Evolutionary conservation across 2,797 vertebrate species (phyloP), one percentile per base, ranked within the genome.

Genomic region (Setipinna tenuifilis): DNA sequence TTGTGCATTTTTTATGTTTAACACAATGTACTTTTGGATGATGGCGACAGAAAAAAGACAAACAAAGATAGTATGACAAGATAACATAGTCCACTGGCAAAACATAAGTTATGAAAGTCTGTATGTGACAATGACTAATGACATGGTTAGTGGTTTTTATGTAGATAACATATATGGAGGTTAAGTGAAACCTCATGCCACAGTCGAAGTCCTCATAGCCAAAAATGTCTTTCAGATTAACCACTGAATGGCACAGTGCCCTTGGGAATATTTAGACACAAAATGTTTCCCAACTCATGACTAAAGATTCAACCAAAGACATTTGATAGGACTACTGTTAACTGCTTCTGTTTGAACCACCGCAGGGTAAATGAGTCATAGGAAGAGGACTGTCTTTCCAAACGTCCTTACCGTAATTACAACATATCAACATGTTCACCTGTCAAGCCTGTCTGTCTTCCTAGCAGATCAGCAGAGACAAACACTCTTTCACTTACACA

Each of bases 291-390:
- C 17, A 21, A 44, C 71, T 78, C 17, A 21, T 78, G 19, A 44
- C 28, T 71, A 12, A 68, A 17, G 28, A 16, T 35, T 82, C 75
- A 48, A 87, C 46, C n/a, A 28, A 41, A 84, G 16, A 82, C 31
- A 50, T 44, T 48, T n/a, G 46, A 50, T 58, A 31, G 19, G 19
- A 82, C 78, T 86, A 75, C 31, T 19, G 28, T 41, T 78, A 44
- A 16, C 35, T 78, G 31, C 41, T 17, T 41, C 16, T 19, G 28
- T 78, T 16, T 44, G 19, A 7, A 31, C 0, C 75, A 84, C 88
- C 83, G 78, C 88, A 87, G 83, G 85, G 61, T n/a, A 59, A 41
- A 58, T 86, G 87, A 87, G 82, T 88, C 86, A 86, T 41, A 82
- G 87, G 81, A 61, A 84, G 41, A 75, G 71, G 71, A 31, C 25